Evolutionary conservation across 2,797 vertebrate species (phyloP).

Genomic region (Carcharodon carcharias): DNA sequence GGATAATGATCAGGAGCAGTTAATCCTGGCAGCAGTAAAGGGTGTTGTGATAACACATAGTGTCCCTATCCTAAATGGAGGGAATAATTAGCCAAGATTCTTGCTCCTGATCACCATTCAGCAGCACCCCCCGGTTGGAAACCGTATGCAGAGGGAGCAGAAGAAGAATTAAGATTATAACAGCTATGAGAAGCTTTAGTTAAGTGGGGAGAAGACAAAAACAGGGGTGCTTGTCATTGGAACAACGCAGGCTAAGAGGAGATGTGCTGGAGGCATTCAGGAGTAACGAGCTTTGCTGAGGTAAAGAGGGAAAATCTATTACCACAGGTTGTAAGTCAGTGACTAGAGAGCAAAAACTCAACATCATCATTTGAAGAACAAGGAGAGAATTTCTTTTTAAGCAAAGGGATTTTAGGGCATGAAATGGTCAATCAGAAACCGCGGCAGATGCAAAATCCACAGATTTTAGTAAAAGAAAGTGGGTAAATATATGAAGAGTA

Average conservation of each 20-base stretch:
- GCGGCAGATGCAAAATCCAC: background rate
- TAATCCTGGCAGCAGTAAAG: no score
- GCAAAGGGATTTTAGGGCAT: no score
- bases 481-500: background rate
- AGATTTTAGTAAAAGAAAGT: background rate
- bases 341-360: background rate
- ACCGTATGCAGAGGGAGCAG: background rate
- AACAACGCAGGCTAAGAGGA: background rate
- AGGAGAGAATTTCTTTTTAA: background rate
- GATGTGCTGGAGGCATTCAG: background rate
- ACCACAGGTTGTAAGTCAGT: background rate
- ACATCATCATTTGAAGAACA: background rate
- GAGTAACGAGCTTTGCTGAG: background rate
- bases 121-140: background rate
- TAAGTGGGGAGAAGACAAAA: no score
- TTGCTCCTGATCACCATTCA: no score
- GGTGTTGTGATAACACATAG: no score
- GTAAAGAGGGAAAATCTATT: background rate
- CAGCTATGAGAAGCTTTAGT: no score
- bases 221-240: no score
- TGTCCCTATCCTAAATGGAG: no score
- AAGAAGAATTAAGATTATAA: background rate
- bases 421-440: background rate
- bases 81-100: no score
- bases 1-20: no score